Evolutionary conservation across 2,113 vertebrate species (phyloP).

Genomic region (Scophthalmus maximus): DNA sequence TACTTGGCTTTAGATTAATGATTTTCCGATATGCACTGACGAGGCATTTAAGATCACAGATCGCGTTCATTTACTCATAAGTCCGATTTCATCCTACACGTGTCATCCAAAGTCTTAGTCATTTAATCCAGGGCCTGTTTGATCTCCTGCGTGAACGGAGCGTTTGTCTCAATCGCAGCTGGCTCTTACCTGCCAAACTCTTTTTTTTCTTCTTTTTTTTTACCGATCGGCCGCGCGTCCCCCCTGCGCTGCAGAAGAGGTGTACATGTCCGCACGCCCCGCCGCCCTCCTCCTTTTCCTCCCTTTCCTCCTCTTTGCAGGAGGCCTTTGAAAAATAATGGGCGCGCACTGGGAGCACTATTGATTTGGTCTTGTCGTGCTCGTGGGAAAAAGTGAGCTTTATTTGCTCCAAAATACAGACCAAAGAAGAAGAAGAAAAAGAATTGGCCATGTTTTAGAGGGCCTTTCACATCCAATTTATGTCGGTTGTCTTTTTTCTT

Average conservation of each 20-base stretch:
- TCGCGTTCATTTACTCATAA: conserved; percentile 4
- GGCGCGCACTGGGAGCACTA: conserved; percentile 63
- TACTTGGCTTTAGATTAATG: conserved; percentile 19
- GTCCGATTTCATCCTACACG: neutral
- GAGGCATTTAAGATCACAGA: conserved; percentile 16
- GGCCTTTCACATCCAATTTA: conserved; percentile 68
- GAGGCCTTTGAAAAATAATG: conserved; percentile 76
- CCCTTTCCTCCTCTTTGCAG: conserved; percentile 29
- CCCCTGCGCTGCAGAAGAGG: conserved; percentile 4
- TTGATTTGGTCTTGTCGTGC: conserved; percentile 70
- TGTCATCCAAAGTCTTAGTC: neutral
- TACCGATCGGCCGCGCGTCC: neutral
- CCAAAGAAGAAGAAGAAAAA: conserved; percentile 35
- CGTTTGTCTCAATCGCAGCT: conserved; percentile 17
- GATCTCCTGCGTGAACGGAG: neutral
- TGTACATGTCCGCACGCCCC: conserved; percentile 14
- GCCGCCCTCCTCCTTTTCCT: neutral
- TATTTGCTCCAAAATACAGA: conserved; percentile 73
- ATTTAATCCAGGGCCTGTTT: conserved; percentile 8
- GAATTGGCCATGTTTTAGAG: conserved; percentile 60
- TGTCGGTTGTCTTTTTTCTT: conserved; percentile 30
- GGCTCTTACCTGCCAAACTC: neutral
- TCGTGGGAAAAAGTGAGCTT: conserved; percentile 63
- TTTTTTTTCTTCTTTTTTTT: no score
- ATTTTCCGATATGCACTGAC: neutral